phyloP scores from a whole-genome alignment of 2,113 vertebrate species.

The Eulemur rufifrons region DNA sequence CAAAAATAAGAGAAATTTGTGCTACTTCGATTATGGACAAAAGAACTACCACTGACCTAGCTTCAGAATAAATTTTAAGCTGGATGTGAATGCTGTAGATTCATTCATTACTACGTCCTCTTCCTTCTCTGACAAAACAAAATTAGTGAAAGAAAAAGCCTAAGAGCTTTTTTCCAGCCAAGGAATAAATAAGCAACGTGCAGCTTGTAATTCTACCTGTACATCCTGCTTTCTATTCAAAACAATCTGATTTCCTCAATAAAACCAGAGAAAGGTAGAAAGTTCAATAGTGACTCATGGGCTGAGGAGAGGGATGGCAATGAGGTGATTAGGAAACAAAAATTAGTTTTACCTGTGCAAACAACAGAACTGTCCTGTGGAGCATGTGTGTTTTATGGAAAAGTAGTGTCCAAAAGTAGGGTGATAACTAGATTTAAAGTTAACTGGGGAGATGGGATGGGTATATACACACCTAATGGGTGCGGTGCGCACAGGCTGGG shows the following conservation, averaged over 20 bases:
- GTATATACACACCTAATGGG: too few species aligned
- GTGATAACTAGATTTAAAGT: not conserved
- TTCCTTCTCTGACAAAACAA: not conserved
- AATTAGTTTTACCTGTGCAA: not conserved
- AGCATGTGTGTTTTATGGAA: too few species aligned
- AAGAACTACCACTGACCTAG: not conserved
- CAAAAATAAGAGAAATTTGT: not conserved
- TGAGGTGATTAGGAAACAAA: not conserved
- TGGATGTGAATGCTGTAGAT: not conserved
- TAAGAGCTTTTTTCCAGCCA: constrained; percentile 34
- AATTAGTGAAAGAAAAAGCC: constrained; percentile 43
- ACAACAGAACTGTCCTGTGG: not conserved
- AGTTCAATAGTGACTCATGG: not conserved
- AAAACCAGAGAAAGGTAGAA: not conserved
- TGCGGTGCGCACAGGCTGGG: too few species aligned
- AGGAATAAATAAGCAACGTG: not conserved
- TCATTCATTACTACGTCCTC: not conserved
- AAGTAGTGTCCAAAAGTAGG: not conserved
- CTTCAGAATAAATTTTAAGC: not conserved
- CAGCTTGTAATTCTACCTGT: constrained; percentile 19
- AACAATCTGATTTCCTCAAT: not conserved
- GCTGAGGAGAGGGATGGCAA: not conserved
- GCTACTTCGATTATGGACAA: not conserved
- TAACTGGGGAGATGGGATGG: too few species aligned
- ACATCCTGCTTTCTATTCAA: constrained; percentile 26